Evolutionary conservation across 1,140 invertebrate genomes (phyloP).

Genomic region (Sarcophaga peregrina): DNA sequence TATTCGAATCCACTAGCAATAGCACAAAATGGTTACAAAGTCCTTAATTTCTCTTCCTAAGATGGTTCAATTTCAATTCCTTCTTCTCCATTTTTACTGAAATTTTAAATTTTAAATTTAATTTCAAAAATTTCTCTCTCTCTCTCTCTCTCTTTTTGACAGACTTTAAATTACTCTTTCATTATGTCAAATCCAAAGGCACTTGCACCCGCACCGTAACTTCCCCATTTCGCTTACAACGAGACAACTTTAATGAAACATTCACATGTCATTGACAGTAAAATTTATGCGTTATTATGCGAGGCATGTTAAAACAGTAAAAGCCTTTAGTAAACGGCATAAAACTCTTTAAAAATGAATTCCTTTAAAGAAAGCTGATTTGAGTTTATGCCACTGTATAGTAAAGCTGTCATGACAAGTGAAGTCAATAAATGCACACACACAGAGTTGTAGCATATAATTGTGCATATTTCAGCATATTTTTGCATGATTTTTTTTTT

Average conservation of each 20-base stretch:
- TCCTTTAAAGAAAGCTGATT: no score
- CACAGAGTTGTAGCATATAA: not conserved
- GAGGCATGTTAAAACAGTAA: no score
- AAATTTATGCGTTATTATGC: not conserved
- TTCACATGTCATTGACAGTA: not conserved
- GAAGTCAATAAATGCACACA: not conserved
- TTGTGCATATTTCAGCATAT: not conserved
- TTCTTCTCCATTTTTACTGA: no score
- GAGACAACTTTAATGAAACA: not conserved
- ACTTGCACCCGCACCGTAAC: not conserved
- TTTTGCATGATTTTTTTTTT: no score
- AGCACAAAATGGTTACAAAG: no score
- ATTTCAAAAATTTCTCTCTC: no score
- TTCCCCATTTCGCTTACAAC: not conserved
- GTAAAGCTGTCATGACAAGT: not conserved
- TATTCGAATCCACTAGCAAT: no score
- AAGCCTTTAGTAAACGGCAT: no score
- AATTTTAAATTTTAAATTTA: no score
- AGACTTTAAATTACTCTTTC: constrained; percentile 1
- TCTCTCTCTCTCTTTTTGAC: not conserved
- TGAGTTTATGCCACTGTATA: not conserved
- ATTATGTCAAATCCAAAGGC: not conserved
- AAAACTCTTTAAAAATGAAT: no score
- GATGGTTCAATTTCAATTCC: no score
- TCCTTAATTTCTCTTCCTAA: no score